phyloP scores from a whole-genome alignment of 2,797 vertebrate species.

The Cossypha dichroa region DNA sequence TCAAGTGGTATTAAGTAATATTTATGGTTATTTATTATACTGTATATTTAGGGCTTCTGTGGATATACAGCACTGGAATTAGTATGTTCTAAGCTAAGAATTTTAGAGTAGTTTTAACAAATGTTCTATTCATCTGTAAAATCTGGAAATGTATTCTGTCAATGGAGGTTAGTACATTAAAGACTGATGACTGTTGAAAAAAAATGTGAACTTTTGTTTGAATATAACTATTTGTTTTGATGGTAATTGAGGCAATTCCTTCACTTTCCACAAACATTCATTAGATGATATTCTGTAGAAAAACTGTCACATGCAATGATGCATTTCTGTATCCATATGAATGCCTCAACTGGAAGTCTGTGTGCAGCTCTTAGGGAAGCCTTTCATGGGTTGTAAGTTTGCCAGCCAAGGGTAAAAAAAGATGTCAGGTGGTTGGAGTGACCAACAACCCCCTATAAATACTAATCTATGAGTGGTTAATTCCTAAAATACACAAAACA shows the following conservation, averaged over 20 bases:
- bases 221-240: slow-evolving; percentile 55
- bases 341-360: slow-evolving; percentile 15
- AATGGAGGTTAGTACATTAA: slow-evolving; percentile 18
- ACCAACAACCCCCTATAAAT: not conserved
- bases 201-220: slow-evolving; percentile 33
- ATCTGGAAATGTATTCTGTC: slow-evolving; percentile 18
- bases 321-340: slow-evolving; percentile 22
- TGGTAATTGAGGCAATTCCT: slow-evolving; percentile 58
- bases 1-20: not conserved
- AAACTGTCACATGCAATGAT: not conserved
- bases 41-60: not conserved
- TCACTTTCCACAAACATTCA: slow-evolving; percentile 56
- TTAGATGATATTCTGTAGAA: slow-evolving; percentile 57
- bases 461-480: not conserved
- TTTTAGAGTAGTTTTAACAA: slow-evolving; percentile 2
- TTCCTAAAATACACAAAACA: not conserved
- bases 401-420: not conserved
- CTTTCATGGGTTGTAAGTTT: not conserved
- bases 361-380: not conserved
- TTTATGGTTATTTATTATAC: not conserved
- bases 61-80: not conserved
- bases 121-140: slow-evolving; percentile 28
- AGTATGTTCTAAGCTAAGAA: not conserved
- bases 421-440: not conserved
- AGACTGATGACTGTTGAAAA: slow-evolving; percentile 15